Percentiles rank a stretch among this genome's conserved stretches.
Evolutionary conservation across 2,113 vertebrate species (phyloP).

Genomic region (Morone saxatilis): DNA sequence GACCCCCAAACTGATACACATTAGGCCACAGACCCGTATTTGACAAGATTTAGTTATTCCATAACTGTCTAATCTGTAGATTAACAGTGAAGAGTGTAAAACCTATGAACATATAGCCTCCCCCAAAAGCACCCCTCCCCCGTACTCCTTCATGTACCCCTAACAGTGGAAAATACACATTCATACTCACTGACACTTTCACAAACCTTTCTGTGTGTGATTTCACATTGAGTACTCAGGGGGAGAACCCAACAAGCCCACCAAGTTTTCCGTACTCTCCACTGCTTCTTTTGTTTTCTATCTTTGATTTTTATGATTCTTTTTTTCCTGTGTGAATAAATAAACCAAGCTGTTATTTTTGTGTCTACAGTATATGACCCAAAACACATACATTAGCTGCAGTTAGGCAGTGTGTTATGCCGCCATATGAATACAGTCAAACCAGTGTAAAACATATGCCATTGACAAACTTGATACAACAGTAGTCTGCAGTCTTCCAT

Average conservation of each 20-base stretch:
- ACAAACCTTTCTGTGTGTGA: fast-evolving
- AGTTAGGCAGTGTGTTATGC: constrained; percentile 20
- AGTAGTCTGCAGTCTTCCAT: neutral
- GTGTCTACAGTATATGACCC: neutral
- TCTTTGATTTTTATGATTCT: neutral
- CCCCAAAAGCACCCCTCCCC: fast-evolving
- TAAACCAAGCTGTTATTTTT: neutral
- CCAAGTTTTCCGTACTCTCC: neutral
- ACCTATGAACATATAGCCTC: no score
- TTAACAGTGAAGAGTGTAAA: no score
- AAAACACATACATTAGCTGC: neutral
- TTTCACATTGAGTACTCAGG: neutral
- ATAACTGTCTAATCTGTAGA: no score
- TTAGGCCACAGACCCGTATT: no score
- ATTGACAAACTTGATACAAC: neutral
- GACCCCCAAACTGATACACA: no score
- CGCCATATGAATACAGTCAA: neutral
- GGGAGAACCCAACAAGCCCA: neutral
- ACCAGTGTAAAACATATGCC: constrained; percentile 13
- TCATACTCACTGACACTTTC: neutral
- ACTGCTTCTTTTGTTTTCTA: neutral
- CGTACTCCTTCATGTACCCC: neutral
- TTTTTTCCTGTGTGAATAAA: neutral
- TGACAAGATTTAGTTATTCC: no score
- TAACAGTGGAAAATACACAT: neutral